These are phyloP conservation scores for Danaus chrysippus DNA, from an alignment of 2,888 invertebrate genomes.

Conservation along the genomic window DNA sequence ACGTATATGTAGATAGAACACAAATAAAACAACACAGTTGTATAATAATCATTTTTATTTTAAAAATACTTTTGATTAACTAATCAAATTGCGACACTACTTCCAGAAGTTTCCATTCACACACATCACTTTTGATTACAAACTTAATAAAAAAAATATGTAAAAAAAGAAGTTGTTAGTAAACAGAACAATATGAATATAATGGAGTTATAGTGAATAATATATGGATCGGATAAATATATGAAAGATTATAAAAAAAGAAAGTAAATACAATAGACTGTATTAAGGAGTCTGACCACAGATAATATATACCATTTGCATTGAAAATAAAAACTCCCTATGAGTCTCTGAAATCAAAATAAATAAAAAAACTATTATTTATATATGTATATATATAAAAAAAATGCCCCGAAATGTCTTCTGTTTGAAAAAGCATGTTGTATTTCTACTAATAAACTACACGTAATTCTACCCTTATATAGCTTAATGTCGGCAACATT, in stretches of 20 bases:
- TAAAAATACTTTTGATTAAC: constrained; percentile 1
- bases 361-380: background rate
- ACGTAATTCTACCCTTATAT: background rate
- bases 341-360: background rate
- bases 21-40: background rate
- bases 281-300: no score
- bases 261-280: no score
- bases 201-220: no score
- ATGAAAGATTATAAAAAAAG: no score
- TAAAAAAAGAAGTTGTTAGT: no score
- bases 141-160: background rate
- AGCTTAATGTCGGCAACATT: background rate
- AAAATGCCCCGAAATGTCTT: background rate
- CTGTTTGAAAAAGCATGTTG: background rate
- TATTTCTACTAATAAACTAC: constrained; percentile 7
- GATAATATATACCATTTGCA: no score
- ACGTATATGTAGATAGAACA: background rate
- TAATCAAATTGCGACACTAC: constrained; percentile 7
- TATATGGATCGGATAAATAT: no score
- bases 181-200: no score
- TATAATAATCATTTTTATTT: constrained; percentile 6
- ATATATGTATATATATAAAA: background rate
- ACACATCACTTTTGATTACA: background rate
- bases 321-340: no score
- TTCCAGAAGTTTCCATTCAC: constrained; percentile 6